phyloP scores from a whole-genome alignment of 1,140 invertebrate genomes.

The Fragariocoptes setiger region DNA sequence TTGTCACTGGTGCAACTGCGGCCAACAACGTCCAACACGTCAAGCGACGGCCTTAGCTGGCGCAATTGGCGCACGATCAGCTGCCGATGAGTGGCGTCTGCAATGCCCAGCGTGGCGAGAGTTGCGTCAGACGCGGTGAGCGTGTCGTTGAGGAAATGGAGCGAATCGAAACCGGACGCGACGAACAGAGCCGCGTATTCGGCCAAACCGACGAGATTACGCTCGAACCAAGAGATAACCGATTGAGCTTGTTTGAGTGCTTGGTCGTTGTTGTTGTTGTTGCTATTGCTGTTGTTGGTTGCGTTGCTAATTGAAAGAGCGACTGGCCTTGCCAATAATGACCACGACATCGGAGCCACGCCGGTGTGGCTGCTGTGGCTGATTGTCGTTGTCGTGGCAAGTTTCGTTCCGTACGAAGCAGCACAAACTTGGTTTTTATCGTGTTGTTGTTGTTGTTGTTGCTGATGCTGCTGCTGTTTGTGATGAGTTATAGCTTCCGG shows the following conservation, averaged over 20 bases:
- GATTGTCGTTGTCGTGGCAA: too few relatives aligned
- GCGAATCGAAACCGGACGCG: conserved; percentile 61
- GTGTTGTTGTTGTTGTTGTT: too few relatives aligned
- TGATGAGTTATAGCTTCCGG: too few relatives aligned
- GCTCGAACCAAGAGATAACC: background rate
- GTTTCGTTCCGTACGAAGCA: too few relatives aligned
- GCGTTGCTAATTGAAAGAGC: background rate
- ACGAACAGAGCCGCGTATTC: conserved; percentile 52
- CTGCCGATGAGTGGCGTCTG: background rate
- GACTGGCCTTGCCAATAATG: background rate
- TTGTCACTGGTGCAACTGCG: too few relatives aligned
- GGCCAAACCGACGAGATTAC: conserved; percentile 27
- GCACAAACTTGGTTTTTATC: too few relatives aligned
- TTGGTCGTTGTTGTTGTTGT: background rate
- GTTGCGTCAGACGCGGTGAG: background rate
- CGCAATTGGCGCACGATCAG: background rate
- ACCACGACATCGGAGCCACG: background rate
- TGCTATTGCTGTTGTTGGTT: background rate
- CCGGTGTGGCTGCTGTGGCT: background rate
- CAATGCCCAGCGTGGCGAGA: background rate
- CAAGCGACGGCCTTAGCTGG: too few relatives aligned
- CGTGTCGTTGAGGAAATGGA: conserved; percentile 37
- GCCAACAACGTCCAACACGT: too few relatives aligned
- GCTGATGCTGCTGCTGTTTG: too few relatives aligned
- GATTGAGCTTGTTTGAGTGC: background rate